Evolutionary conservation across 2,888 invertebrate genomes (phyloP).

Genomic region (Rhaphigaster nebulosa): DNA sequence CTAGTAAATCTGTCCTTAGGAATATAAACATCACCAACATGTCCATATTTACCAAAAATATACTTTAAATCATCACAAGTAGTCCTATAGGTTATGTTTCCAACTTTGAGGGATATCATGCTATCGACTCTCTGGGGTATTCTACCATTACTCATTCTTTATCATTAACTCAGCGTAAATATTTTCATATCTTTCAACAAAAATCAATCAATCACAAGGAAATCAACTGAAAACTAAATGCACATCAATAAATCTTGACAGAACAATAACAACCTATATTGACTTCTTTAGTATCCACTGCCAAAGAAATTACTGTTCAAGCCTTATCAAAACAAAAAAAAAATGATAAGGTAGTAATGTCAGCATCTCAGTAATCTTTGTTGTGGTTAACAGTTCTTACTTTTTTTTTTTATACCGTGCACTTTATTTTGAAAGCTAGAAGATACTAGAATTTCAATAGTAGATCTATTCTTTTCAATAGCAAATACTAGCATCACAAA

Average conservation of each 20-base stretch:
- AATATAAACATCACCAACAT: constrained; percentile 67
- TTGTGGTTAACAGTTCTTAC: too few relatives aligned
- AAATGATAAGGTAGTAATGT: too few relatives aligned
- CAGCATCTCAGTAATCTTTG: too few relatives aligned
- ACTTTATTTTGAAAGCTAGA: too few relatives aligned
- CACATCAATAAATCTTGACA: constrained; percentile 53
- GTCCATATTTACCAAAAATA: constrained; percentile 66
- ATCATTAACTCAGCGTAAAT: background rate
- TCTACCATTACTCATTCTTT: constrained; percentile 65
- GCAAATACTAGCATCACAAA: too few relatives aligned
- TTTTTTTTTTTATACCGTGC: too few relatives aligned
- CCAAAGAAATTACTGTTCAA: constrained; percentile 12
- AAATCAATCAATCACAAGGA: background rate
- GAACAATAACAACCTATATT: constrained; percentile 44
- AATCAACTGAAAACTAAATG: background rate
- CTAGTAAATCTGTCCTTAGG: constrained; percentile 67
- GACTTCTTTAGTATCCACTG: constrained; percentile 49
- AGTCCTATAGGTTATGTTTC: constrained; percentile 66
- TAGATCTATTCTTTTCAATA: too few relatives aligned
- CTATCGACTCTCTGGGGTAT: constrained; percentile 66
- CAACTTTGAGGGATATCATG: constrained; percentile 67
- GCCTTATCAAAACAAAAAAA: background rate
- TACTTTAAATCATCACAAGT: constrained; percentile 66
- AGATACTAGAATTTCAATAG: too few relatives aligned
- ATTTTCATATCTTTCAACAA: background rate